Conservation (phyloP, 2,888 invertebrate genomes). For the Eudasyphora cyanicolor region DNA sequence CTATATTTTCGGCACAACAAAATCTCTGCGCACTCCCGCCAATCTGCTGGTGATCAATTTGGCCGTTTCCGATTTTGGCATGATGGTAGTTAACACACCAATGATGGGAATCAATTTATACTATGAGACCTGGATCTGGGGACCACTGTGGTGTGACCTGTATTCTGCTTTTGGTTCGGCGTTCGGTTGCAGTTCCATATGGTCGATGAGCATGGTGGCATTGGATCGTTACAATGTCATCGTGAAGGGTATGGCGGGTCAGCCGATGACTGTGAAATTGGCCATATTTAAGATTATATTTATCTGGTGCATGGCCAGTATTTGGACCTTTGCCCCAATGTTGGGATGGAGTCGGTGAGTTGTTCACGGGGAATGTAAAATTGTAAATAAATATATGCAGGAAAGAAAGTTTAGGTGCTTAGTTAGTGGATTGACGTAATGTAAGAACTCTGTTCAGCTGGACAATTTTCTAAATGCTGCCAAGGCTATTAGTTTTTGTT, state of each 20-base stretch:
- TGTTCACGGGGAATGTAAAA: no score
- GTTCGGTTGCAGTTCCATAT: constrained; percentile 94
- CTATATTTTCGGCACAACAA: constrained; percentile 79
- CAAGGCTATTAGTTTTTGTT: no score
- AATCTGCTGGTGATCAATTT: constrained; percentile 95
- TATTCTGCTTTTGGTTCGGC: constrained; percentile 93
- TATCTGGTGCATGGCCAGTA: constrained; percentile 88
- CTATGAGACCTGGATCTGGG: constrained; percentile 79
- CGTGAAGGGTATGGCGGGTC: constrained; percentile 92
- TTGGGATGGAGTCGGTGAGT: constrained; percentile 92
- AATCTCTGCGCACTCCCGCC: constrained; percentile 89
- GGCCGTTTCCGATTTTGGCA: constrained; percentile 91
- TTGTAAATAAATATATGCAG: no score
- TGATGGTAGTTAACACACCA: constrained; percentile 86
- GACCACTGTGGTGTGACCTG: constrained; percentile 90
- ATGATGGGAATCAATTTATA: constrained; percentile 80
- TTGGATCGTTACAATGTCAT: constrained; percentile 97
- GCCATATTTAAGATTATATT: constrained; percentile 88
- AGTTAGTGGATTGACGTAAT: no score
- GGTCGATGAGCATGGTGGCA: constrained; percentile 96
- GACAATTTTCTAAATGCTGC: no score
- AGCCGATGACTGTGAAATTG: constrained; percentile 90
- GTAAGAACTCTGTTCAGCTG: no score
- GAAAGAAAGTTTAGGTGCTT: no score
- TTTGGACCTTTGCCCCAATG: constrained; percentile 91